phyloP scores from a whole-genome alignment of 2,797 vertebrate genomes.

The Iguana delicatissima region DNA sequence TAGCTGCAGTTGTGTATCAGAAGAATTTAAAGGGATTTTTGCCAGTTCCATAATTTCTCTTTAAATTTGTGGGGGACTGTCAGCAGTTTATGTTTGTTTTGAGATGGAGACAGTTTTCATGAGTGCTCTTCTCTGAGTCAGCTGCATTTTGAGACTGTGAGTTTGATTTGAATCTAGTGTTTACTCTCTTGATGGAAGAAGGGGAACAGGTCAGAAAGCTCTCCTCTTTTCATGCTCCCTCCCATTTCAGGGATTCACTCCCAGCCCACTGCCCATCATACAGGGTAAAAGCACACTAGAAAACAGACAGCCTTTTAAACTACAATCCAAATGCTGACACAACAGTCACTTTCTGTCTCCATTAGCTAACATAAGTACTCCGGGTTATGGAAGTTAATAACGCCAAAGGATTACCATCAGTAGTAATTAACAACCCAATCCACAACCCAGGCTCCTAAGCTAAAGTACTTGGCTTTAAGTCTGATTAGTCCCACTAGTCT shows the following conservation, averaged over 20 bases:
- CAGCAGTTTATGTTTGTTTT: slow-evolving; percentile 15
- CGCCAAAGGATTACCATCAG: slow-evolving; percentile 10
- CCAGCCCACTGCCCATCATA: background rate
- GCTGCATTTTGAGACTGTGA: background rate
- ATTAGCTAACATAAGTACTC: background rate
- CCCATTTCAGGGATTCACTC: background rate
- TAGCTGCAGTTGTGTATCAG: background rate
- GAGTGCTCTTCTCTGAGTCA: slow-evolving; percentile 3
- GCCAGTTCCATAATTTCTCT: background rate
- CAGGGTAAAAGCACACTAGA: background rate
- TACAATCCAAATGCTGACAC: background rate
- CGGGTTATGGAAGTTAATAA: background rate
- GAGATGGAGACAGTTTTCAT: background rate
- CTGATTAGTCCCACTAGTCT: slow-evolving; percentile 13
- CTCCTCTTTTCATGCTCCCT: background rate
- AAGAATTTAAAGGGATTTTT: background rate
- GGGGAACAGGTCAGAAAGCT: background rate
- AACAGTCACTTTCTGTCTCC: background rate
- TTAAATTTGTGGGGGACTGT: slow-evolving; percentile 17
- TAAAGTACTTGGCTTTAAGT: slow-evolving; percentile 1
- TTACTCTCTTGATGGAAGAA: slow-evolving; percentile 8
- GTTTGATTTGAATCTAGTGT: slow-evolving; percentile 1
- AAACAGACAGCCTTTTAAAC: background rate
- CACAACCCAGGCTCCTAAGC: slow-evolving; percentile 24
- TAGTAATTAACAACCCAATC: slow-evolving; percentile 29